Percentiles rank a stretch among this genome's conserved stretches.
Evolutionary conservation across 2,797 vertebrate species (phyloP).

Genomic region (Zalophus californianus): DNA sequence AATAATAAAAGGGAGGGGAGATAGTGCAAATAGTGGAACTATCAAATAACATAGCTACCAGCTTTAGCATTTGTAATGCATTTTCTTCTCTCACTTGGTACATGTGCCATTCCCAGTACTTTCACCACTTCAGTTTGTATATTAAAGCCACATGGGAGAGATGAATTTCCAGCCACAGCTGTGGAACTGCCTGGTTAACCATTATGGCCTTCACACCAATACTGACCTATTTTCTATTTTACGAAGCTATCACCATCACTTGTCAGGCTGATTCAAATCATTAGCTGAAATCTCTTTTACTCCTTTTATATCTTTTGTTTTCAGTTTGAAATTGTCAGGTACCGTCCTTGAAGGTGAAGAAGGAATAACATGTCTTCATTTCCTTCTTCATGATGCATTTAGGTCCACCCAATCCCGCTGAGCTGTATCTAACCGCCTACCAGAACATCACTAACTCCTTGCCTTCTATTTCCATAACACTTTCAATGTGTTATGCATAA

Average conservation of each 20-base stretch:
- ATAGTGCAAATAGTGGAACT: neutral
- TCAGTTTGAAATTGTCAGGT: neutral
- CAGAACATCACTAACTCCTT: neutral
- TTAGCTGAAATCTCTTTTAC: neutral
- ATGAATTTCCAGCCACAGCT: constrained; percentile 53
- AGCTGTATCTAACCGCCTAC: neutral
- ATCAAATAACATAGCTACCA: neutral
- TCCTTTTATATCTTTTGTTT: neutral
- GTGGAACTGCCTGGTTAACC: neutral
- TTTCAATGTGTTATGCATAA: neutral
- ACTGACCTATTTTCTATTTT: neutral
- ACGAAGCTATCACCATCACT: neutral
- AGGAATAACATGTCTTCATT: neutral
- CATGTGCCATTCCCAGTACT: neutral
- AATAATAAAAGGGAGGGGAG: neutral
- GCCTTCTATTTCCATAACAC: neutral
- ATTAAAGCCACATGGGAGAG: constrained; percentile 35
- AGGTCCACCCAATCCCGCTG: neutral
- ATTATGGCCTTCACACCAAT: neutral
- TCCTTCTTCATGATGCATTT: neutral
- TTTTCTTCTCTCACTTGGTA: neutral
- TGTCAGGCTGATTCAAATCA: constrained; percentile 4
- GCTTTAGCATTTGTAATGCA: neutral
- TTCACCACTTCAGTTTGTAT: constrained; percentile 10
- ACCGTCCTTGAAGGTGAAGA: neutral